A percentile compares a stretch with the other conserved stretches of the same genome.
Conservation (phyloP, 2,797 vertebrate genomes). For the Podarcis lilfordi region DNA sequence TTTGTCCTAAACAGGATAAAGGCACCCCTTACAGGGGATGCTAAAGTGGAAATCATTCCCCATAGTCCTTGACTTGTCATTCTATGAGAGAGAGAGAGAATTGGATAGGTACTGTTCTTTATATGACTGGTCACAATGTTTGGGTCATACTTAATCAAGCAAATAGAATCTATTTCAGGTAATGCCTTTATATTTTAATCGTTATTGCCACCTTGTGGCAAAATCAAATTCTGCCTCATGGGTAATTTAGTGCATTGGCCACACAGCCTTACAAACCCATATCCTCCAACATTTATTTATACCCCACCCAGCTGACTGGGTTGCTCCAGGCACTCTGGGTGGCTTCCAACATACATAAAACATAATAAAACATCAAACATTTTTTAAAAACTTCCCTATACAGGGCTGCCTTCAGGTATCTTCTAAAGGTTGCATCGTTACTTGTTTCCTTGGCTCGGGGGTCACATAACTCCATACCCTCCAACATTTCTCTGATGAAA, state of each 20-base stretch:
- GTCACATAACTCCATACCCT: too few relatives aligned
- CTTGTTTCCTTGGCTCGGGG: too few relatives aligned
- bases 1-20: slow-evolving; percentile 36
- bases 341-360: too few relatives aligned
- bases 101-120: background rate
- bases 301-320: too few relatives aligned
- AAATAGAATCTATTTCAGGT: background rate
- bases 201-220: slow-evolving; percentile 77
- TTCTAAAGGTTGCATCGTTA: too few relatives aligned
- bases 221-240: background rate
- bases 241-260: background rate
- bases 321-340: too few relatives aligned
- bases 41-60: slow-evolving; percentile 37
- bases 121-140: slow-evolving; percentile 15
- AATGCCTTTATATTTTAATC: slow-evolving; percentile 64
- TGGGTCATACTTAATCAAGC: slow-evolving; percentile 20
- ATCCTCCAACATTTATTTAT: too few relatives aligned
- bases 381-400: too few relatives aligned
- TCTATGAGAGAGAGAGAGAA: background rate
- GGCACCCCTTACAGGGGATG: background rate
- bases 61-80: slow-evolving; percentile 20
- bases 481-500: too few relatives aligned
- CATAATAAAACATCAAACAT: too few relatives aligned
- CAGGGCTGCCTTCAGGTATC: too few relatives aligned
- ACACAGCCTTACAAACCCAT: slow-evolving; percentile 10